Evolutionary conservation across 1,140 invertebrate genomes (phyloP), one percentile per base, ranked within the genome.

Genomic region (Luehdorfia chinensis): DNA sequence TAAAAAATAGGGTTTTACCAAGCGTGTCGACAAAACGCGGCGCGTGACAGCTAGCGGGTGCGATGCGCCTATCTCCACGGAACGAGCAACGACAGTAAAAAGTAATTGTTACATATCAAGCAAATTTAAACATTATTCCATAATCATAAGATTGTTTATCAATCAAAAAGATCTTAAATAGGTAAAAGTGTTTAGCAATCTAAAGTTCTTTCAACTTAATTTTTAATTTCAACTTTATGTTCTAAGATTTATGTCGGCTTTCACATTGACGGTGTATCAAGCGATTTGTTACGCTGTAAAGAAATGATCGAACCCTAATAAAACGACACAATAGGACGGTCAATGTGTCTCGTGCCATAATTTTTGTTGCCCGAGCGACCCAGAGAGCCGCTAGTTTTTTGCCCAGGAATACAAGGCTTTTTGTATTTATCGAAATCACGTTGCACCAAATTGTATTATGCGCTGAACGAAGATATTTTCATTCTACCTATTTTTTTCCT

Each of bases 341-440:
- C 69, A 70, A 66, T 70, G 66, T 77, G 74, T 70, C 77, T 78
- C 75, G 77, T 81, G 77, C 77, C 75, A 77, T 62, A 57, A 75
- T 75, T 75, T 73, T 64, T 62, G 62, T 74, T 55, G 50, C 48
- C 50, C 39, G 30, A 32, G 18, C 47, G 52, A 56, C 48, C 51
- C 59, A 50, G 46, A 68, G 55, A 50, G 32, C 31, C 28, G 52
- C 28, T 32, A 34, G 44, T 55, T 69, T 68, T 75, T 69, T 73
- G 49, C 48, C 31, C 23, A 14, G 37, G 43, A 34, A 33, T 18
- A 15, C 33, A 47, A 36, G 32, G 50, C 59, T 74, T 76, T 76
- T 74, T 69, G 49, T 63, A 54, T 46, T 56, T 54, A 49, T 59
- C 46, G 52, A 59, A 61, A 72, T 67, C 68, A 73, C 59, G 68